Conservation (phyloP, 2,113 vertebrate genomes). For the Carassius auratus region DNA sequence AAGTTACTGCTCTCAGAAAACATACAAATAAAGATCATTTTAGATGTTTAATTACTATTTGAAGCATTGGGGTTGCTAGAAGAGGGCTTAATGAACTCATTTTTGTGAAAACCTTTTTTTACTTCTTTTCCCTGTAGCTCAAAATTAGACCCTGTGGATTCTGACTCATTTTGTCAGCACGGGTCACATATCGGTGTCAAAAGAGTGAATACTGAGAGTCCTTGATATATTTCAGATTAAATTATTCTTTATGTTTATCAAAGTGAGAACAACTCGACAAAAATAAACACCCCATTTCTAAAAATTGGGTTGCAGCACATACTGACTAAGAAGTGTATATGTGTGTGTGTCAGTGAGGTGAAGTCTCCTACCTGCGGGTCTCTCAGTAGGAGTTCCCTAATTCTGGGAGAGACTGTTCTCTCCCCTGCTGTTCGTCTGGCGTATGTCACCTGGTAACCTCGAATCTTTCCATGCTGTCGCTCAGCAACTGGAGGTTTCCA, state of each 20-base stretch:
- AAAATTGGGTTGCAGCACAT: neutral
- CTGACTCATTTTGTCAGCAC: too few species aligned
- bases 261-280: neutral
- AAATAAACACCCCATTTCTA: neutral
- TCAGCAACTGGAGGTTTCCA: constrained; percentile 92
- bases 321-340: neutral
- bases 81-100: too few species aligned
- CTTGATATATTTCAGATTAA: neutral
- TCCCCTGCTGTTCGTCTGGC: constrained; percentile 90
- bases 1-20: too few species aligned
- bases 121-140: too few species aligned
- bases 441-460: constrained; percentile 96
- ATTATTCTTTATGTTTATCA: neutral
- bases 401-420: constrained; percentile 86
- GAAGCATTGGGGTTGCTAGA: too few species aligned
- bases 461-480: constrained; percentile 91
- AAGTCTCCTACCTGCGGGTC: constrained; percentile 86
- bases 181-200: neutral
- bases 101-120: too few species aligned
- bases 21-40: too few species aligned
- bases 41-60: too few species aligned
- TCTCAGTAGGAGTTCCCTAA: constrained; percentile 93
- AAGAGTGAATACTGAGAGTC: neutral
- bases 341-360: constrained; percentile 14
- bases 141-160: too few species aligned